Conservation (phyloP, 2,888 invertebrate genomes). For the Masnerella sp. region DNA sequence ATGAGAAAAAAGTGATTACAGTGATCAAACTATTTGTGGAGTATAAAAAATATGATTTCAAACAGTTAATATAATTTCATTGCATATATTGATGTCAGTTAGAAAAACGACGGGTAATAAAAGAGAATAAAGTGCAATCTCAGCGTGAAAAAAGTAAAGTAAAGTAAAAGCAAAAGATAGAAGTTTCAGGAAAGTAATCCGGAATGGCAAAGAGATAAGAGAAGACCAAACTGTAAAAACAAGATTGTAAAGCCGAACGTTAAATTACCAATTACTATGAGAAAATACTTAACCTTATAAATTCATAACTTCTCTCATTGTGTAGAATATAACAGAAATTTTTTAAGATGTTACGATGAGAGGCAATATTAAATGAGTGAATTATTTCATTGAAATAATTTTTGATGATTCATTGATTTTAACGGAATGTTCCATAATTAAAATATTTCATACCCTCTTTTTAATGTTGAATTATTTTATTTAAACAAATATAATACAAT, state of each 20-base stretch:
- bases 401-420: too few relatives aligned
- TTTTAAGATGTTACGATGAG: too few relatives aligned
- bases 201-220: constrained; percentile 13
- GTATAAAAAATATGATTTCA: too few relatives aligned
- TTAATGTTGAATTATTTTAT: too few relatives aligned
- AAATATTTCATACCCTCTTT: too few relatives aligned
- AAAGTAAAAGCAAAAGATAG: constrained; percentile 21
- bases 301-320: background rate
- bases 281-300: constrained; percentile 4
- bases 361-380: too few relatives aligned
- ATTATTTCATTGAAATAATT: too few relatives aligned
- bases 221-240: constrained; percentile 17
- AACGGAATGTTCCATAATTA: too few relatives aligned
- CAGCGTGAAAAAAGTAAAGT: constrained; percentile 24
- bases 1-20: too few relatives aligned
- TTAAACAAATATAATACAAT: too few relatives aligned
- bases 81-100: constrained; percentile 25
- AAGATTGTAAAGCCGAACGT: constrained; percentile 20
- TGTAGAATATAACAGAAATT: background rate
- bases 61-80: constrained; percentile 34
- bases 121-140: constrained; percentile 34
- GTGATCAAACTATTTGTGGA: too few relatives aligned
- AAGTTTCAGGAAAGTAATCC: constrained; percentile 18
- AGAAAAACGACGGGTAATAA: constrained; percentile 30
- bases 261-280: constrained; percentile 8